Evolutionary conservation across 1,140 invertebrate species (phyloP).

Genomic region (Rhyzopertha dominica): DNA sequence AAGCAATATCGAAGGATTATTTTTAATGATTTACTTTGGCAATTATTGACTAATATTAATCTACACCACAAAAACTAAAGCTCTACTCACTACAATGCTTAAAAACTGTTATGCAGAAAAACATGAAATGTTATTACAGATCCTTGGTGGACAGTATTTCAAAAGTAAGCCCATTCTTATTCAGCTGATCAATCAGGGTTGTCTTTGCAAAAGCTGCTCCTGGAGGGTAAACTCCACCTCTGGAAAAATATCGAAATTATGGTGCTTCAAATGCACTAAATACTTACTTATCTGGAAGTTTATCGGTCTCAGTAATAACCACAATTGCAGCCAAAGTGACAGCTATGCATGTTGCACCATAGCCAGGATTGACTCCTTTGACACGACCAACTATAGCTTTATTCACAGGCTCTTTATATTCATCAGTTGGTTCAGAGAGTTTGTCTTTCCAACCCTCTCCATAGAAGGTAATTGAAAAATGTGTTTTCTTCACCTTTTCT

Average conservation of each 20-base stretch:
- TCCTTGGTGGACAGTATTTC: slow-evolving; percentile 47
- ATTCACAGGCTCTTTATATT: slow-evolving; percentile 57
- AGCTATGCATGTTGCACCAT: slow-evolving; percentile 72
- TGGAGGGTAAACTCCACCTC: slow-evolving; percentile 57
- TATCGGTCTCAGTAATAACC: slow-evolving; percentile 69
- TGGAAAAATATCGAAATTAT: slow-evolving; percentile 32
- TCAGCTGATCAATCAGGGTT: slow-evolving; percentile 54
- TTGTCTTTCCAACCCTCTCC: slow-evolving; percentile 76
- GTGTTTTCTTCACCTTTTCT: slow-evolving; percentile 55
- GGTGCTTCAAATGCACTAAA: slow-evolving; percentile 7
- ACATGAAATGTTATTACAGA: too few species aligned
- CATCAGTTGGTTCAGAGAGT: slow-evolving; percentile 54
- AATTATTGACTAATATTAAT: too few species aligned
- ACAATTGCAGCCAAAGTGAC: slow-evolving; percentile 68
- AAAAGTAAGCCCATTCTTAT: slow-evolving; percentile 57
- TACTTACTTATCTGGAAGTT: slow-evolving; percentile 66
- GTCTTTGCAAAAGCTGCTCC: slow-evolving; percentile 60
- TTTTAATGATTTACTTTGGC: too few species aligned
- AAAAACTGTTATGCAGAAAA: too few species aligned
- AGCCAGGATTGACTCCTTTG: slow-evolving; percentile 67
- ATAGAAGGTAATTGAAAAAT: slow-evolving; percentile 65
- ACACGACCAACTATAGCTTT: slow-evolving; percentile 64
- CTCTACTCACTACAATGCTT: too few species aligned
- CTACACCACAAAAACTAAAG: too few species aligned
- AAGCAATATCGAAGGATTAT: too few species aligned